Base-by-base conservation (phyloP, 2,113 vertebrate species). In the Gobiocypris rarus region DNA sequence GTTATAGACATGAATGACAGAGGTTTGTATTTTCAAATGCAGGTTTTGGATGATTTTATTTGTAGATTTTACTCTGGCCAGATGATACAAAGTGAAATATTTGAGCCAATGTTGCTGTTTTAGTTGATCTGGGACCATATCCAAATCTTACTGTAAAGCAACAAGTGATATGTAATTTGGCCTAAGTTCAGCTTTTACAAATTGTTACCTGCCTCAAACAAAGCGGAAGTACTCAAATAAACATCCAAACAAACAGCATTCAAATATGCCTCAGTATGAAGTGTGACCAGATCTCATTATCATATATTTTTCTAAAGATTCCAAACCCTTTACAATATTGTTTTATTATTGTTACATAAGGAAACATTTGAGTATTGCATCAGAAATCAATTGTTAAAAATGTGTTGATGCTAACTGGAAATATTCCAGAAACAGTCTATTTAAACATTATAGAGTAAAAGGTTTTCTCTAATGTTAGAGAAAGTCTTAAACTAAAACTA, bases 51-150 rank as follows among this genome's bases (percentile, higher is more conserved):
- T 75, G 17, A 58, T 77, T 58, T 58, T 19, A 0, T 45, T 71
- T 45, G 11, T 71, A 45, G 69, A 14, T 71, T 24, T 24, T 45
- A 45, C 13, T 26, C 2, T 26, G 75, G 13, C 2, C 22, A 77
- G 31, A 52, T 45, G 24, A 56, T 38, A 28, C 8, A 45, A 24
- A 43, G 41, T 24, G 34, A 45, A 71, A 71, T 71, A n/a, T 45
- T 2, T 71, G n/a, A 45, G 22, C 41, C 69, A 48, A 3, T 45
- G 22, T 45, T 71, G 11, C 65, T 41, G 17, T 69, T 69, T 41
- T 43, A 71, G 69, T 24, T 71, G 41, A 24, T 71, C 22, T 71
- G 38, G 41, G 69, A 71, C n/a, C 38, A 71, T 22, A 14, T 71
- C 22, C 41, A 71, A n/a, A 45, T 43, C 41, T 71, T 43, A 43